Percentiles rank a stretch among this genome's conserved stretches.
Conservation (phyloP, 2,888 invertebrate genomes). For the Drosophila kanekoi region DNA sequence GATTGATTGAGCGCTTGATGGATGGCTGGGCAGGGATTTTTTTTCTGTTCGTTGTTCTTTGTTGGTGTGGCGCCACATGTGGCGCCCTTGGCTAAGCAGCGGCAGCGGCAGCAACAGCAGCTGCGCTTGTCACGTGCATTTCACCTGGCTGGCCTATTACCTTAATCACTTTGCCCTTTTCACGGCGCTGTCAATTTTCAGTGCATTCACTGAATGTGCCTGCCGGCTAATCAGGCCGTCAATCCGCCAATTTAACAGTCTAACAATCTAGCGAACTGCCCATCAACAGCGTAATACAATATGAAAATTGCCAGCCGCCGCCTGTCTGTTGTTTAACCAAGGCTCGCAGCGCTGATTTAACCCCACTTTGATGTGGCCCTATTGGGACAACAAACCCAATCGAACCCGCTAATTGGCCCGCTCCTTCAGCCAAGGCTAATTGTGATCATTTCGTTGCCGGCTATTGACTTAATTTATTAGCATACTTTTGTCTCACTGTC, state of each 20-base stretch:
- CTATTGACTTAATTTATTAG: slow-evolving; percentile 14
- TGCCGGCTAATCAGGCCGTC: slow-evolving; percentile 28
- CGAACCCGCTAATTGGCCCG: slow-evolving; percentile 7
- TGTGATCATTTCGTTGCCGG: slow-evolving; percentile 1
- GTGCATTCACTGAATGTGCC: slow-evolving; percentile 39
- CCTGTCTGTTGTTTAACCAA: too few species aligned
- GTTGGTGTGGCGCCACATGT: slow-evolving; percentile 23
- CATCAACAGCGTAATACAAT: slow-evolving; percentile 52
- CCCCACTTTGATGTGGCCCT: background rate
- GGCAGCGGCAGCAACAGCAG: slow-evolving; percentile 69
- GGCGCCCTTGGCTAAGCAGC: slow-evolving; percentile 16
- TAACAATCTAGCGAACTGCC: slow-evolving; percentile 25
- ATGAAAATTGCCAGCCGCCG: slow-evolving; percentile 34
- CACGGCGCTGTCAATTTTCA: slow-evolving; percentile 50
- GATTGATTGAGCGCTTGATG: slow-evolving; percentile 77
- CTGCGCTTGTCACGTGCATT: slow-evolving; percentile 79
- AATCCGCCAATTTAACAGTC: slow-evolving; percentile 32
- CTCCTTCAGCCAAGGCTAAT: background rate
- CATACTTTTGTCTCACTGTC: slow-evolving; percentile 1
- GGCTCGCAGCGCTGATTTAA: slow-evolving; percentile 13
- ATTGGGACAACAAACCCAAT: slow-evolving; percentile 5
- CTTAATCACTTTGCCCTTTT: slow-evolving; percentile 78
- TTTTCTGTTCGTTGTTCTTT: background rate
- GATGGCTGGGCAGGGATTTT: slow-evolving; percentile 53
- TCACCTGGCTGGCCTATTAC: slow-evolving; percentile 66